Evolutionary conservation across 2,113 vertebrate species (phyloP), one percentile per base, ranked within the genome.

Genomic region (Peromyscus californicus): DNA sequence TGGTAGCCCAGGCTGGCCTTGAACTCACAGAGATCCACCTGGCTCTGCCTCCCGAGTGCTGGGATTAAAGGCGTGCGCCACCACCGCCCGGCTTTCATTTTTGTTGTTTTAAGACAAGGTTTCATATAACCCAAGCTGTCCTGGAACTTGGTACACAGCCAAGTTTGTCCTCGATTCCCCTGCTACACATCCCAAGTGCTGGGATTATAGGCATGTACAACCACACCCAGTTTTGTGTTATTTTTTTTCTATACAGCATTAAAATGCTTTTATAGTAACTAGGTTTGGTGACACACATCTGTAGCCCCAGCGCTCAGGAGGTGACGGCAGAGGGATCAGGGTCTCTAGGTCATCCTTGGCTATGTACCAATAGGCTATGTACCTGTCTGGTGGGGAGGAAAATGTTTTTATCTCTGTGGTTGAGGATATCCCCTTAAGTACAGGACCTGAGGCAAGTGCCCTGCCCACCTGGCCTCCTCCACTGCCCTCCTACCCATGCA

Each of bases 401-500:
- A 57, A 76, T n/a, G 24, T 7, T 33, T 59, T 39, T 7, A 39
- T 45, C 42, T 65, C 31, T 0, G 75, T 24, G 33, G 16, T 45
- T n/a, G 36, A 54, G 0, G 17, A 22, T 39, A 10, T 2, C 42
- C 21, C 75, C 21, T 51, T 67, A 88, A 7, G 65, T 54, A 78
- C 1, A 22, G 48, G 15, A 48, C 57, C 48, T 42, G 48, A 17
- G n/a, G 5, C 0, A 0, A 26, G 15, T 8, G 59, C 76, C 11
- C 29, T 1, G 2, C 36, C 51, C 26, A 16, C 19, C 51, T 65
- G 1, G 2, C 83, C 17, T 63, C 4, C 75, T 17, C 65, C 31
- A 24, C 48, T 31, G 26, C 26, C 12, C 29, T 12, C 6, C 92
- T 80, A 7, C 4, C 48, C 5, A 33, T 78, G 0, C 1, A 0